Evolutionary conservation across 2,888 invertebrate genomes (phyloP).

Genomic region (Cinara cedri): DNA sequence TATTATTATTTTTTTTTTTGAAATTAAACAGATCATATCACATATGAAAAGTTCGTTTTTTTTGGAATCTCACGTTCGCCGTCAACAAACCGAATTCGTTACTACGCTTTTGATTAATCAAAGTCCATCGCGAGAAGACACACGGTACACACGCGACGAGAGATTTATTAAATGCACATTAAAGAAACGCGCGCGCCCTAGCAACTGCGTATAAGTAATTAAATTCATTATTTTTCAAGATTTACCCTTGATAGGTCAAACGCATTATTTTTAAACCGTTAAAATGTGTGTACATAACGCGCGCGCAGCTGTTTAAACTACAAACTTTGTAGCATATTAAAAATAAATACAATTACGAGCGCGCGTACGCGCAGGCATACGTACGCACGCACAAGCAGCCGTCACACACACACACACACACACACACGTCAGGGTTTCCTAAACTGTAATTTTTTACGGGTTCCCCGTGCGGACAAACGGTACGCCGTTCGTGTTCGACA

Average conservation of each 20-base stretch:
- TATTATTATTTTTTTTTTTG: not conserved
- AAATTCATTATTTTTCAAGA: slow-evolving; percentile 35
- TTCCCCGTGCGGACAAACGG: too few species aligned
- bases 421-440: not conserved
- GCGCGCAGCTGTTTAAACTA: slow-evolving; percentile 48
- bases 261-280: slow-evolving; percentile 47
- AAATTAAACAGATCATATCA: too few species aligned
- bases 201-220: too few species aligned
- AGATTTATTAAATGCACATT: slow-evolving; percentile 21
- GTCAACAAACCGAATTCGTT: not conserved
- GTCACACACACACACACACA: not conserved
- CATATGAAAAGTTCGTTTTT: too few species aligned
- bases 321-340: slow-evolving; percentile 27
- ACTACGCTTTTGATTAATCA: not conserved
- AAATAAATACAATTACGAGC: slow-evolving; percentile 39
- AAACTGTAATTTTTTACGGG: not conserved
- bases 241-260: slow-evolving; percentile 50
- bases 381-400: too few species aligned
- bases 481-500: too few species aligned
- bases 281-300: slow-evolving; percentile 9
- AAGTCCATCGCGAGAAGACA: not conserved
- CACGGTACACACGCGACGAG: not conserved
- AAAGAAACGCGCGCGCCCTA: not conserved
- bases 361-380: not conserved
- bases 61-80: not conserved